Conservation (phyloP, 2,113 vertebrate species). For the Hippolais icterina region DNA sequence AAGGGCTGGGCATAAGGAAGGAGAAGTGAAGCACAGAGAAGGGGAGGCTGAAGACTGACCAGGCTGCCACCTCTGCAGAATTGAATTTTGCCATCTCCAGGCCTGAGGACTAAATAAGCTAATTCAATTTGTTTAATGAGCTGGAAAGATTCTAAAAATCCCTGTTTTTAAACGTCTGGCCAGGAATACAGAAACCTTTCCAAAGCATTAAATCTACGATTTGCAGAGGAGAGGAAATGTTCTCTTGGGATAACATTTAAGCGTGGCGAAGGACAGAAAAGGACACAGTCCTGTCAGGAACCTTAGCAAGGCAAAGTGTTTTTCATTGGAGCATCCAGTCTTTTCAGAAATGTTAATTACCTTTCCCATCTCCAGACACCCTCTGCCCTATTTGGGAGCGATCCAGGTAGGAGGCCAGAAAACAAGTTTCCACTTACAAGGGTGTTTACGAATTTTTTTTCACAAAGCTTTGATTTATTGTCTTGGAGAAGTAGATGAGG, state of each 20-base stretch:
- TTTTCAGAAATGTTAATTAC: slow-evolving; percentile 17
- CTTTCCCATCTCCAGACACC: neutral
- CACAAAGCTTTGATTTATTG: neutral
- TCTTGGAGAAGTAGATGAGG: neutral
- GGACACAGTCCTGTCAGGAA: neutral
- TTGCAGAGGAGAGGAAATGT: neutral
- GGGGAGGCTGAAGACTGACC: neutral
- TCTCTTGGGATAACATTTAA: neutral
- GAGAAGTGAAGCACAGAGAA: neutral
- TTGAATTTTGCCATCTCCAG: slow-evolving; percentile 11
- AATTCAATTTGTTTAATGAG: slow-evolving; percentile 47
- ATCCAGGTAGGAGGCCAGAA: neutral
- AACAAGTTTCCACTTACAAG: neutral
- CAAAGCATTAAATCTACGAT: neutral
- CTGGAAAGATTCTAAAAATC: slow-evolving; percentile 31
- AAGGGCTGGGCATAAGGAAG: neutral
- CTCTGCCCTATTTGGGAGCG: slow-evolving; percentile 5
- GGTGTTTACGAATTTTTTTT: neutral
- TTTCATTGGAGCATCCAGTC: neutral
- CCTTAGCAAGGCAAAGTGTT: neutral
- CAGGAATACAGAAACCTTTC: neutral
- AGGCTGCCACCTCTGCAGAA: slow-evolving; percentile 19
- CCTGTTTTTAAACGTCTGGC: neutral
- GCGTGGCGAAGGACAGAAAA: neutral
- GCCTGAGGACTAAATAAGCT: slow-evolving; percentile 2